Evolutionary conservation across 2,797 vertebrate species (phyloP).

Genomic region (Bovichtus variegatus): DNA sequence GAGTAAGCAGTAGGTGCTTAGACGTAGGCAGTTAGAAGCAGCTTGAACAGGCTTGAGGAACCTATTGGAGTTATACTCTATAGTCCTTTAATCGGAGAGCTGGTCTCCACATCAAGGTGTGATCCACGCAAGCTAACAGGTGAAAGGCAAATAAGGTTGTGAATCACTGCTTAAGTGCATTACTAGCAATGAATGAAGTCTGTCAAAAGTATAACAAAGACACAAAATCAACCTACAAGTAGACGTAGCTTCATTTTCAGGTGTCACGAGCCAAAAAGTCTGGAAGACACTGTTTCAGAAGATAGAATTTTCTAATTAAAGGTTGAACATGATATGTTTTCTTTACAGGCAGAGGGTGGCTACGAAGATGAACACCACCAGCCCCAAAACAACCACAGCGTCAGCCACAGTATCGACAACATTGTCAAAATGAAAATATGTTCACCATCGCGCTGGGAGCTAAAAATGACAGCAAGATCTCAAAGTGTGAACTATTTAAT

Average conservation of each 20-base stretch:
- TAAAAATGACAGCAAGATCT: not conserved
- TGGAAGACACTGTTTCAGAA: not conserved
- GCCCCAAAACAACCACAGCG: fast-evolving
- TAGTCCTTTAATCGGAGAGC: too few relatives aligned
- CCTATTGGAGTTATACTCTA: too few relatives aligned
- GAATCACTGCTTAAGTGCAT: not conserved
- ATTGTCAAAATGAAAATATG: not conserved
- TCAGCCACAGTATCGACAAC: fast-evolving
- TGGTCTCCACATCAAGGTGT: too few relatives aligned
- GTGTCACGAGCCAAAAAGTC: too few relatives aligned
- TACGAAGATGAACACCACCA: fast-evolving
- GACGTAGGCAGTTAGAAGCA: too few relatives aligned
- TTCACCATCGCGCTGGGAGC: too few relatives aligned
- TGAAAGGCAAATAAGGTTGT: not conserved
- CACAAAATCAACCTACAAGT: not conserved
- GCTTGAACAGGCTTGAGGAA: too few relatives aligned
- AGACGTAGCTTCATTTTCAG: not conserved
- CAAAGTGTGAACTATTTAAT: not conserved
- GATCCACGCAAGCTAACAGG: too few relatives aligned
- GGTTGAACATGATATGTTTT: not conserved
- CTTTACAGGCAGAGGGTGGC: not conserved
- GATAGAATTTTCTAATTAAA: not conserved
- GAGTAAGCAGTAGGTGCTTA: too few relatives aligned
- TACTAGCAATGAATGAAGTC: not conserved
- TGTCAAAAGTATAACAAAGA: not conserved